Base-by-base conservation (phyloP, 2,113 vertebrate genomes). In the Mus spicilegus region DNA sequence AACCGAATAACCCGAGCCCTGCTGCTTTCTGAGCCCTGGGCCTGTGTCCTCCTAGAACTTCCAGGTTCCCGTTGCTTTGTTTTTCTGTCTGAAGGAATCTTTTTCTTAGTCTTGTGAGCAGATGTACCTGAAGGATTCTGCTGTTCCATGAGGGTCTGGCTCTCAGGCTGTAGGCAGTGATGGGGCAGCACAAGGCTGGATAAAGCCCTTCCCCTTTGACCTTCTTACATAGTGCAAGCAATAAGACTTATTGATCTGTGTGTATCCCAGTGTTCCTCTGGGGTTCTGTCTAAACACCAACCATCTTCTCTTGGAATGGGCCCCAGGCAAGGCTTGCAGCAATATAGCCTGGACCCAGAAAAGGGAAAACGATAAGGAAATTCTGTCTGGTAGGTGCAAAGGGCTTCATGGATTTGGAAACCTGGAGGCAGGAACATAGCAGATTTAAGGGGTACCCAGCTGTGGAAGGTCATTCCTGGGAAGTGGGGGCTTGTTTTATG, bases 11-110 rank as follows among this genome's bases (percentile, higher is more conserved):
- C 39, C 73, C 1, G 2, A 65, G 1, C 9, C 26, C 73, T 28
- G 5, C 77, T 90, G 63, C 87, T 16, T 4, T 42, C 94, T 87
- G 96, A 96, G 93, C 90, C 86, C 84, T 20, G 75, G 46, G 51
- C 65, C 87, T 13, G 42, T 2, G 20, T 78, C 75, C 65, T 80
- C 7, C 1, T 3, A 49, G 89, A 56, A 17, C 4, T 24, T 65
- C 73, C 16, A 2, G 63, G 78, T 42, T 94, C 46, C 87, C 14
- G 0, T 28, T 19, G 17, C 67, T 85, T 39, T 73, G 16, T 17
- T 77, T 88, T 95, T 54, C 33, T 85, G 6, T 95, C 78, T 46
- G 49, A 82, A 46, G 7, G 22, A 61, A 84, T 63, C 20, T 24
- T 13, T 65, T 49, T 65, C 63, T 51, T 78, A 51, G 39, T 69